Percentiles rank a stretch among this genome's conserved stretches.
phyloP scores from a whole-genome alignment of 2,888 invertebrate species.

The Amphipoea lucens region DNA sequence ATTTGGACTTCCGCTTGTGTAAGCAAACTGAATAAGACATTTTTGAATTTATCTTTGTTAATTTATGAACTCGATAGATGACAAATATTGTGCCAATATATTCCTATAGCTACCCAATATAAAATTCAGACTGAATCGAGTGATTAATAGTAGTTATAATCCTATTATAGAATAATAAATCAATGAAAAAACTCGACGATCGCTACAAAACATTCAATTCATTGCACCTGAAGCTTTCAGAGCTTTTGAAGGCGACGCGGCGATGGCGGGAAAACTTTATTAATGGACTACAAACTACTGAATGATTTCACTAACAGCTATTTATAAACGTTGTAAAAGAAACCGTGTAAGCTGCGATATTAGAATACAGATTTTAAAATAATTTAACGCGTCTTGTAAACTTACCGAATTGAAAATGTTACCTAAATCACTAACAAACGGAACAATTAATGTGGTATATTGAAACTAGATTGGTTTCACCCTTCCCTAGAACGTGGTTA shows the following conservation, averaged over 20 bases:
- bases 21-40: conserved; percentile 20
- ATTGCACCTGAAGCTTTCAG: conserved; percentile 49
- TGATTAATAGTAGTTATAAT: conserved; percentile 12
- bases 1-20: conserved; percentile 6
- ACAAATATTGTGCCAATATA: not conserved
- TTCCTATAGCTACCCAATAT: conserved; percentile 2
- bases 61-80: not conserved
- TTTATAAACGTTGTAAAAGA: not conserved
- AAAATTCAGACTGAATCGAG: not conserved
- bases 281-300: conserved; percentile 2
- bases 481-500: not conserved
- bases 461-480: conserved; percentile 16
- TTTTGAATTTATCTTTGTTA: conserved; percentile 20
- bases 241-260: conserved; percentile 10
- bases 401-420: conserved; percentile 48
- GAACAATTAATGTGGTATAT: conserved; percentile 24
- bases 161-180: conserved; percentile 50
- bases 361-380: conserved; percentile 7
- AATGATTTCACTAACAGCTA: conserved; percentile 14
- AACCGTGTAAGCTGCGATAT: not conserved
- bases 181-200: conserved; percentile 45
- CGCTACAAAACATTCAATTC: conserved; percentile 25
- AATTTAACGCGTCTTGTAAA: conserved; percentile 19
- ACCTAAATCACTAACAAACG: conserved; percentile 50
- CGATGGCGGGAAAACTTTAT: conserved; percentile 56